Evolutionary conservation across 2,797 vertebrate species (phyloP).

Genomic region (Galagoides demidoff): DNA sequence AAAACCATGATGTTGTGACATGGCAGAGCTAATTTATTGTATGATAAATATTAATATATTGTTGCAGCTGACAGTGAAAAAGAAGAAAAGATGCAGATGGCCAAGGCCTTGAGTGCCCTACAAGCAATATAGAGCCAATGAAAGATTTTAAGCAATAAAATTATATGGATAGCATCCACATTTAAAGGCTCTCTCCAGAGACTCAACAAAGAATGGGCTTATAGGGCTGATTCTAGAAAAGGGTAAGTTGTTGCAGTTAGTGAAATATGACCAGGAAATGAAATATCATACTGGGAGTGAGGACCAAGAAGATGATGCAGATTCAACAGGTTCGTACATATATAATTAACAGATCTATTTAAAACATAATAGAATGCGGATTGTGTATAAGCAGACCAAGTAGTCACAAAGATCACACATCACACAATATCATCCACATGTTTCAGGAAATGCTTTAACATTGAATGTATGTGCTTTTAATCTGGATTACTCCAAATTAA

Average conservation of each 20-base stretch:
- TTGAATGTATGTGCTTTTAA: background rate
- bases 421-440: background rate
- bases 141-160: slow-evolving; percentile 39
- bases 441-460: background rate
- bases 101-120: background rate
- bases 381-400: background rate
- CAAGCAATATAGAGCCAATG: background rate
- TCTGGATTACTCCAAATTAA: background rate
- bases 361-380: background rate
- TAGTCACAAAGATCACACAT: background rate
- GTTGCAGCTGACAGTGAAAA: background rate
- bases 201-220: background rate
- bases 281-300: background rate
- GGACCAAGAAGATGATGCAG: background rate
- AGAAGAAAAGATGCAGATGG: background rate
- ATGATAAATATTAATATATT: background rate
- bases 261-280: background rate
- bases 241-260: background rate
- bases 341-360: background rate
- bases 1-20: background rate
- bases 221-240: background rate
- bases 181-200: background rate
- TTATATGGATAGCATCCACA: background rate
- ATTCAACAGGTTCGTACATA: background rate
- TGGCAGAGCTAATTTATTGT: background rate